Percentiles rank a stretch among this genome's conserved stretches.
Evolutionary conservation across 2,888 invertebrate species (phyloP).

Genomic region (Monopis laevigella): DNA sequence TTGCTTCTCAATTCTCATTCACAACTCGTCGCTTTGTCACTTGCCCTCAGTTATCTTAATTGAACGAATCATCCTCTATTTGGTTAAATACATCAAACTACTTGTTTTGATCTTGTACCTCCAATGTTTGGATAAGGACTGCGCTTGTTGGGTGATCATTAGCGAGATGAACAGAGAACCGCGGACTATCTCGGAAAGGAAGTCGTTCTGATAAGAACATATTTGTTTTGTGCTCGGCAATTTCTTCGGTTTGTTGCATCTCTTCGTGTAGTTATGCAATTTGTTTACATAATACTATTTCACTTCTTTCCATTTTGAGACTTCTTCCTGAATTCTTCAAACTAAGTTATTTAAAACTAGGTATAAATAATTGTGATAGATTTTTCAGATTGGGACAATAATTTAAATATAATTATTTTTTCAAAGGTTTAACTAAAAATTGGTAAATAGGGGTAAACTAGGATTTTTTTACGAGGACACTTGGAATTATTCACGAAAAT

Average conservation of each 20-base stretch:
- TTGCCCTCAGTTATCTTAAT: conserved; percentile 30
- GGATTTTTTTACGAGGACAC: too few relatives aligned
- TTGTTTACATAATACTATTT: too few relatives aligned
- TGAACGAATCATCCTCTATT: conserved; percentile 55
- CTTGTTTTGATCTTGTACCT: conserved; percentile 2
- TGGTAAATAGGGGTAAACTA: too few relatives aligned
- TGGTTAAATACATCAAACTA: conserved; percentile 29
- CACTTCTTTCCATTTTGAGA: neutral
- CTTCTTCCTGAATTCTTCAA: too few relatives aligned
- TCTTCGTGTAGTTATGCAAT: too few relatives aligned
- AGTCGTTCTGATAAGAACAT: conserved; percentile 7
- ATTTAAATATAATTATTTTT: too few relatives aligned
- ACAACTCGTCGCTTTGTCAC: conserved; percentile 11
- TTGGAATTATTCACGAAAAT: too few relatives aligned
- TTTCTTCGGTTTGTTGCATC: neutral
- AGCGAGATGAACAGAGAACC: too few relatives aligned
- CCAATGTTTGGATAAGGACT: neutral
- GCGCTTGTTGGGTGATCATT: conserved; percentile 3
- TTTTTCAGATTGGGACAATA: too few relatives aligned
- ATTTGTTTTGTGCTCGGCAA: conserved; percentile 1
- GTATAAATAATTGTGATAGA: too few relatives aligned
- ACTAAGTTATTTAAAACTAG: too few relatives aligned
- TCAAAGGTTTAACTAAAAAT: too few relatives aligned
- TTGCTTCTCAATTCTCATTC: conserved; percentile 20
- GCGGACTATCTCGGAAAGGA: conserved; percentile 5